These are phyloP conservation scores for Sogatella furcifera DNA, from an alignment of 1,140 invertebrate genomes.

Conservation along the genomic window DNA sequence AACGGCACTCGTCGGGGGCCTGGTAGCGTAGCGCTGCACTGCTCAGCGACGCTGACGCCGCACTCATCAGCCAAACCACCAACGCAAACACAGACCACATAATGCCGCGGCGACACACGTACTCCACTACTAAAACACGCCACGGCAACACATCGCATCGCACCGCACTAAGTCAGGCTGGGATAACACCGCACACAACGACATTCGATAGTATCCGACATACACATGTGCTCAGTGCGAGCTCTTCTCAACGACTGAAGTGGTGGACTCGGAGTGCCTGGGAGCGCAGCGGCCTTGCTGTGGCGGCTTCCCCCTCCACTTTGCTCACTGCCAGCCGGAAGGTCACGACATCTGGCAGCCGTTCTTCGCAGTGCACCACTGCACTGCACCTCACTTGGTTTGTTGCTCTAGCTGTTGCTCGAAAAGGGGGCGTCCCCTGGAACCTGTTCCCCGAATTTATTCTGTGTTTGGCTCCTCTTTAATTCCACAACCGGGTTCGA, in stretches of 20 bases:
- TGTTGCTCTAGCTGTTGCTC: neutral
- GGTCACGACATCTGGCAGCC: slow-evolving; percentile 1
- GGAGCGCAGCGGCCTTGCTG: neutral
- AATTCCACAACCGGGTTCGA: neutral
- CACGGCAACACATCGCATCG: neutral
- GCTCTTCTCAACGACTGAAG: neutral
- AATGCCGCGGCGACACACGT: slow-evolving; percentile 38
- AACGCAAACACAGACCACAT: slow-evolving; percentile 50
- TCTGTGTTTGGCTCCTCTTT: neutral
- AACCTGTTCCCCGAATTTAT: slow-evolving; percentile 1
- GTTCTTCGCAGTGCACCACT: neutral
- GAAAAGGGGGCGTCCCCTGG: neutral
- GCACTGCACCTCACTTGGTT: neutral
- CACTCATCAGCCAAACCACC: slow-evolving; percentile 52
- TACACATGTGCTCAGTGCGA: neutral
- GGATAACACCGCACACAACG: no score
- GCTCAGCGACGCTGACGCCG: slow-evolving; percentile 54
- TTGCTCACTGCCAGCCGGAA: neutral
- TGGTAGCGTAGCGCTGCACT: slow-evolving; percentile 57
- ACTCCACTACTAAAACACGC: neutral
- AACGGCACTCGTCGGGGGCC: slow-evolving; percentile 75
- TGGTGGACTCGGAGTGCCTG: neutral
- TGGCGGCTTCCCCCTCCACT: neutral
- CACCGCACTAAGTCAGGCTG: no score
- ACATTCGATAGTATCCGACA: no score